phyloP scores from a whole-genome alignment of 2,113 vertebrate genomes.

The Embiotoca jacksoni region DNA sequence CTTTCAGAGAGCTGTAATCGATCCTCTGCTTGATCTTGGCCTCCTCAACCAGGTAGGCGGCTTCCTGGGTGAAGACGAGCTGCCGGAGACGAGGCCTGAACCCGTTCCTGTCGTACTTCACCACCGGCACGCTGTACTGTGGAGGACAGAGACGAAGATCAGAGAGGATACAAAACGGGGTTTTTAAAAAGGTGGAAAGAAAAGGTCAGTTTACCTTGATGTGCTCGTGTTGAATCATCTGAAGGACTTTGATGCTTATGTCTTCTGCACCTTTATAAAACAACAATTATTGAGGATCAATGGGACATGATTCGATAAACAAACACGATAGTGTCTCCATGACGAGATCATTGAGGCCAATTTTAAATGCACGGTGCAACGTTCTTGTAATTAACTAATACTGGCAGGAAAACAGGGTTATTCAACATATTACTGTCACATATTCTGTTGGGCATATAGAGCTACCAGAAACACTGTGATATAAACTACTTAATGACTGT shows the following conservation, averaged over 20 bases:
- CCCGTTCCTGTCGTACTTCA: conserved; percentile 94
- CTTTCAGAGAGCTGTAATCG: conserved; percentile 87
- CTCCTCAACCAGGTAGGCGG: conserved; percentile 88
- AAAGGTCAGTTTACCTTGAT: conserved; percentile 84
- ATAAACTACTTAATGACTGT: background rate
- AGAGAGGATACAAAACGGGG: background rate
- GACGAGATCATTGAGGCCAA: background rate
- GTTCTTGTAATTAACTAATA: background rate
- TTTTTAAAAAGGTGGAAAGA: background rate
- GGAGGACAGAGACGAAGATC: conserved; percentile 11
- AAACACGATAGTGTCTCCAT: background rate
- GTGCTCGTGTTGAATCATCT: conserved; percentile 85
- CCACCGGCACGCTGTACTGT: conserved; percentile 90
- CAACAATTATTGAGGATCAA: background rate
- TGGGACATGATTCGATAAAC: background rate
- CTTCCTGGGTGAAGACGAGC: conserved; percentile 89
- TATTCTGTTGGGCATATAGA: background rate
- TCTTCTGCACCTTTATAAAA: conserved; percentile 82
- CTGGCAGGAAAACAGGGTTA: too few species aligned
- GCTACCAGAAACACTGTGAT: background rate
- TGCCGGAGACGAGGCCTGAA: conserved; percentile 90
- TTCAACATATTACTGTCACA: background rate
- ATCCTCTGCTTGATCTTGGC: conserved; percentile 94
- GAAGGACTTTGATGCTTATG: conserved; percentile 87
- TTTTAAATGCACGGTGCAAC: background rate